Evolutionary conservation across 2,113 vertebrate species (phyloP).

Genomic region (Pterophyllum scalare): DNA sequence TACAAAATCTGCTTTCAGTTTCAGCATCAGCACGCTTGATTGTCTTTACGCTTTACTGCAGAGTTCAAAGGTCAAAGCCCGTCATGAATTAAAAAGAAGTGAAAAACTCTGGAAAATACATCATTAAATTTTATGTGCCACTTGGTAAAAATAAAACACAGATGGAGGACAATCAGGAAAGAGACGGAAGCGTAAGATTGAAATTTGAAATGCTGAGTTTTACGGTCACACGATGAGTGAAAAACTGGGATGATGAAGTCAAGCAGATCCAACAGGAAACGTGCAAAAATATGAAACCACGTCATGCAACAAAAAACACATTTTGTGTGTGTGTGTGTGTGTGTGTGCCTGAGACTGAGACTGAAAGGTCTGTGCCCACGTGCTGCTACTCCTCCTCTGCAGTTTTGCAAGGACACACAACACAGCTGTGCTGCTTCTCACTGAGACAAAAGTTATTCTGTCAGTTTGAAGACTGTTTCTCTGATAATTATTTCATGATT

Average conservation of each 20-base stretch:
- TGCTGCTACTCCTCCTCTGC: constrained; percentile 10
- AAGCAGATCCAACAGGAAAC: background rate
- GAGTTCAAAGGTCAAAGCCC: background rate
- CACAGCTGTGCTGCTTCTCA: background rate
- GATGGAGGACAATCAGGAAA: background rate
- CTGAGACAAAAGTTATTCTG: background rate
- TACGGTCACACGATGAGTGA: background rate
- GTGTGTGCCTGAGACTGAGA: background rate
- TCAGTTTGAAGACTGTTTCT: background rate
- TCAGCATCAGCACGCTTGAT: background rate
- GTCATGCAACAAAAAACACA: background rate
- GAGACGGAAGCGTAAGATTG: background rate
- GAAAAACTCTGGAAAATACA: background rate
- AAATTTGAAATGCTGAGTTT: background rate
- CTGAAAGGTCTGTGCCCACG: constrained; percentile 8
- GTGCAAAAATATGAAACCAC: background rate
- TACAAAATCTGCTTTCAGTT: background rate
- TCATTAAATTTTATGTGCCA: background rate
- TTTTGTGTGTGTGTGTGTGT: background rate
- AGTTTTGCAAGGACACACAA: constrained; percentile 17
- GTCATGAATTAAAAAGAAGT: background rate
- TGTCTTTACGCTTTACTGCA: background rate
- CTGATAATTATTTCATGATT: background rate
- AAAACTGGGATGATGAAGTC: background rate
- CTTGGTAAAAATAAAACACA: background rate